Evolutionary conservation across 2,797 vertebrate species (phyloP).

Genomic region (Sparidentex hasta): DNA sequence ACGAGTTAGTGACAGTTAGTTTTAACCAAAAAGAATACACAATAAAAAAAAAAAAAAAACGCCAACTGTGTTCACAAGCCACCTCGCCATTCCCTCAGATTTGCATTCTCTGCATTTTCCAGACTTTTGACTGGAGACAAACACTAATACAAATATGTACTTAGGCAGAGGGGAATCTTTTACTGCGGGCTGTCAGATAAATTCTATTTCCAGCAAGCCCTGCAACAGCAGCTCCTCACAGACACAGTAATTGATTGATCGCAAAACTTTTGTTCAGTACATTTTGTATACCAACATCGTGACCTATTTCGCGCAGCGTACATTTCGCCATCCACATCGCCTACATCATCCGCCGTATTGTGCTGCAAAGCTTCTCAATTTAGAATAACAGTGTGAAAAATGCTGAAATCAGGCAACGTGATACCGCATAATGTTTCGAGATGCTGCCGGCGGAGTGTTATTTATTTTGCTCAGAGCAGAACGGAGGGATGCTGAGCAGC

Average conservation of each 20-base stretch:
- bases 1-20: background rate
- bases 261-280: background rate
- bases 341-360: background rate
- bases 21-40: background rate
- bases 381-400: constrained; percentile 18
- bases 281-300: background rate
- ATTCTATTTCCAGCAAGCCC: background rate
- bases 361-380: constrained; percentile 19
- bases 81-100: background rate
- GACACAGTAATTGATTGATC: background rate
- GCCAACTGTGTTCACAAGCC: background rate
- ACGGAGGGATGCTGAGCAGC: constrained; percentile 22
- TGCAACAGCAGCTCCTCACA: background rate
- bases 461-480: constrained; percentile 32
- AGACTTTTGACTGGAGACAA: background rate
- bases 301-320: constrained; percentile 3
- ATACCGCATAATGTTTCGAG: constrained; percentile 30
- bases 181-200: background rate
- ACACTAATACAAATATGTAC: background rate
- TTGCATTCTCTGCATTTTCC: background rate
- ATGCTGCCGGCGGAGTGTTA: constrained; percentile 32
- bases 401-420: constrained; percentile 17
- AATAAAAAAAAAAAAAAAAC: background rate
- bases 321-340: background rate
- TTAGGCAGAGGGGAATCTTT: background rate